These are phyloP conservation scores for Holotrichia oblita DNA, from an alignment of 1,140 invertebrate species.

Conservation along the genomic window DNA sequence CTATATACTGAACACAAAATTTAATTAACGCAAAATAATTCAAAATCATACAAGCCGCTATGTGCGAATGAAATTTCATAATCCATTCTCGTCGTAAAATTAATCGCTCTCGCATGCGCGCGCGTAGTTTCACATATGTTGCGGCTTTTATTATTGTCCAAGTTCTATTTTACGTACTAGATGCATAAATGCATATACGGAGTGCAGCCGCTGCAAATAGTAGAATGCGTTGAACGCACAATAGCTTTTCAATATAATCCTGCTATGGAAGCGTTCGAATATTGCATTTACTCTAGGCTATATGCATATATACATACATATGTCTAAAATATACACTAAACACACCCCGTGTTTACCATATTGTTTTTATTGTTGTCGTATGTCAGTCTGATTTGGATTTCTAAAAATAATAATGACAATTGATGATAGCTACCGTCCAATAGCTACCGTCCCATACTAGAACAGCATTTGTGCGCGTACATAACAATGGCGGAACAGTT, in stretches of 20 bases:
- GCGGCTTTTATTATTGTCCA: slow-evolving; percentile 11
- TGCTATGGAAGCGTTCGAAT: neutral
- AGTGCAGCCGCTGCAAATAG: neutral
- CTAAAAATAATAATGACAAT: neutral
- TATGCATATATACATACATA: too few relatives aligned
- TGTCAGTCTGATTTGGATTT: neutral
- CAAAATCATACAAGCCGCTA: neutral
- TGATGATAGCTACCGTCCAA: too few relatives aligned
- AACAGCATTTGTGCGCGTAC: too few relatives aligned
- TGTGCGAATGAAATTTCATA: slow-evolving; percentile 18
- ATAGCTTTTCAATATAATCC: slow-evolving; percentile 17
- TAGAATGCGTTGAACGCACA: neutral
- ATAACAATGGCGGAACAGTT: too few relatives aligned
- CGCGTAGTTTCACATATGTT: neutral
- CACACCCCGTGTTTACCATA: neutral
- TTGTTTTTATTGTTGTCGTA: slow-evolving; percentile 7
- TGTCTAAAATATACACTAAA: neutral
- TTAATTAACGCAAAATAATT: slow-evolving; percentile 27
- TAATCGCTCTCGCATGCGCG: neutral
- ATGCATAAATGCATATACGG: neutral
- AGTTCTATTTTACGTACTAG: too few relatives aligned
- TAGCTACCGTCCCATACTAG: too few relatives aligned
- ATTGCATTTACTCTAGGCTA: neutral
- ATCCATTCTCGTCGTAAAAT: neutral
- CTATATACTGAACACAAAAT: neutral